These are phyloP conservation scores for Mormyrus proboscirostris DNA, from an alignment of 2,797 vertebrate genomes.

Conservation along the genomic window DNA sequence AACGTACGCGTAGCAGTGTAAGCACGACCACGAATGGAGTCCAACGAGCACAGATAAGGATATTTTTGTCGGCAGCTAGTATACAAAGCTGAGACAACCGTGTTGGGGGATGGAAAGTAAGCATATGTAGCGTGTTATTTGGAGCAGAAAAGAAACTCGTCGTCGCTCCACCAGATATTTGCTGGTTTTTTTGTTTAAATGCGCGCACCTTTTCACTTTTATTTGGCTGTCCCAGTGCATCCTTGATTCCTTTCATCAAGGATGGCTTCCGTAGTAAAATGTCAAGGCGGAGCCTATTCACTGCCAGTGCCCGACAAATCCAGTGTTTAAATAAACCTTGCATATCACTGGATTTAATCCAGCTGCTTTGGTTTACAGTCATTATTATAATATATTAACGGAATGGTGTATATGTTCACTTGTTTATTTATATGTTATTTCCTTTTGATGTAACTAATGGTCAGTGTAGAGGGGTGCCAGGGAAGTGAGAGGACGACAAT, in stretches of 20 bases:
- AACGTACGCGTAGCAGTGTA: not conserved
- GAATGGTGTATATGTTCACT: not conserved
- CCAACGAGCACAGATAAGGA: slow-evolving; percentile 8
- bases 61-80: not conserved
- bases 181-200: not conserved
- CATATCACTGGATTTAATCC: not conserved
- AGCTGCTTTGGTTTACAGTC: not conserved
- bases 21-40: not conserved
- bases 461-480: not conserved
- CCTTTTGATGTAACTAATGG: not conserved
- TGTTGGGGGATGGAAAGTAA: not conserved
- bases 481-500: not conserved
- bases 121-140: slow-evolving; percentile 6
- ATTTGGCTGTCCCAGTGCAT: not conserved
- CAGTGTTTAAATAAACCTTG: not conserved
- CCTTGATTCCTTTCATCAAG: not conserved
- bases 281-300: not conserved
- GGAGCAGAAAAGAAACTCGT: not conserved
- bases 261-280: not conserved
- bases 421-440: not conserved
- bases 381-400: not conserved
- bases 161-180: not conserved
- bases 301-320: not conserved
- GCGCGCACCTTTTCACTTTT: not conserved
- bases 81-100: not conserved